A percentile compares a stretch with the other conserved stretches of the same genome.
Evolutionary conservation across 2,797 vertebrate species (phyloP).

Genomic region (Leptoclinus maculatus): DNA sequence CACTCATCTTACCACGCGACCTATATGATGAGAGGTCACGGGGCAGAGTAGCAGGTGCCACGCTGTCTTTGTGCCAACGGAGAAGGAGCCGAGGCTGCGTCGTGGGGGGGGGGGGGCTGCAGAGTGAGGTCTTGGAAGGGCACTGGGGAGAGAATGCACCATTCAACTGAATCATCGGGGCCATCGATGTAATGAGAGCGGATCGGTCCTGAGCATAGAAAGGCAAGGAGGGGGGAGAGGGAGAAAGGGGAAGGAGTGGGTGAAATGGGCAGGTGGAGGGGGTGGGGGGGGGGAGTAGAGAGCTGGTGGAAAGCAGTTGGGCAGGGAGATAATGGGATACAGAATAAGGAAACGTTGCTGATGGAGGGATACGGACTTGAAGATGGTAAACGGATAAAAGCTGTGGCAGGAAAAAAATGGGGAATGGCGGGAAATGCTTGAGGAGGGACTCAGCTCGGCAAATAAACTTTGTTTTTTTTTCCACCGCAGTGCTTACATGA

Average conservation of each 20-base stretch:
- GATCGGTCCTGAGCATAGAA: slow-evolving; percentile 68
- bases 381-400: slow-evolving; percentile 16
- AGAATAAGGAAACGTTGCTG: slow-evolving; percentile 31
- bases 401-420: slow-evolving; percentile 9
- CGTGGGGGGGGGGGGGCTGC: slow-evolving; percentile 44
- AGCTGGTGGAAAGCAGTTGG: slow-evolving; percentile 20
- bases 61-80: slow-evolving; percentile 51
- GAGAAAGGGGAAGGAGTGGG: slow-evolving; percentile 1
- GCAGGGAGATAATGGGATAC: slow-evolving; percentile 17
- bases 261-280: not conserved
- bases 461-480: slow-evolving; percentile 62
- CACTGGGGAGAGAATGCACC: slow-evolving; percentile 60
- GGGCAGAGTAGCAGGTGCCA: slow-evolving; percentile 53
- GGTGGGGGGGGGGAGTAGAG: slow-evolving; percentile 19
- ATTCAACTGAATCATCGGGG: slow-evolving; percentile 81
- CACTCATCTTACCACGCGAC: slow-evolving; percentile 21
- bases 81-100: slow-evolving; percentile 46
- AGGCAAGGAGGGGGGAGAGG: slow-evolving; percentile 24
- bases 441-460: slow-evolving; percentile 25
- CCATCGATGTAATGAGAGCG: slow-evolving; percentile 82
- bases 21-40: slow-evolving; percentile 51
- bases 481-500: slow-evolving; percentile 50
- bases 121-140: slow-evolving; percentile 70
- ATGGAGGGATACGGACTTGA: slow-evolving; percentile 10
- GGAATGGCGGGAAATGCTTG: slow-evolving; percentile 17